Evolutionary conservation across 2,888 invertebrate genomes (phyloP).

Genomic region (Oligia fasciuncula): DNA sequence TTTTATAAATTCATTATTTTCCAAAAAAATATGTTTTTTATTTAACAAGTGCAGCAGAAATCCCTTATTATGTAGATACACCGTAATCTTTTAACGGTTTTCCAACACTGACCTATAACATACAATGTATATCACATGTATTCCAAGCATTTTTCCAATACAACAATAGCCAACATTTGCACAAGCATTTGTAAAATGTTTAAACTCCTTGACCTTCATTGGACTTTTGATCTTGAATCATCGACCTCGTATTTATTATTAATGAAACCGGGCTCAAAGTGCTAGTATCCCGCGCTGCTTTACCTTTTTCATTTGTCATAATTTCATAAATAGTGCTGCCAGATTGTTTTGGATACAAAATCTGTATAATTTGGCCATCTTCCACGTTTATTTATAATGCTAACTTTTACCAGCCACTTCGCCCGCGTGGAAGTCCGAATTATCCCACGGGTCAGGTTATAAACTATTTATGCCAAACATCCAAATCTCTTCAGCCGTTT

Average conservation of each 20-base stretch:
- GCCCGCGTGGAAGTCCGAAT: not conserved
- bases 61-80: not conserved
- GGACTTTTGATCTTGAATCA: not conserved
- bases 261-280: conserved; percentile 5
- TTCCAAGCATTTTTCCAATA: no score
- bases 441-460: not conserved
- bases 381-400: no score
- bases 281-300: not conserved
- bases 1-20: conserved; percentile 54
- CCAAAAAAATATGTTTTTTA: conserved; percentile 26
- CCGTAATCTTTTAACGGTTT: no score
- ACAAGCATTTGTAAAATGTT: no score
- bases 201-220: not conserved
- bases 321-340: conserved; percentile 2
- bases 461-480: not conserved
- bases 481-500: not conserved
- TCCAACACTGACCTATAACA: no score
- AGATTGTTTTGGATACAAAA: not conserved
- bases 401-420: not conserved
- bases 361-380: not conserved
- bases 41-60: not conserved
- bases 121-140: no score
- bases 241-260: not conserved
- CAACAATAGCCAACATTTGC: no score
- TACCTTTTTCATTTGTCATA: not conserved